Base-by-base conservation (phyloP, 2,113 vertebrate genomes). In the Mohoua ochrocephala region DNA sequence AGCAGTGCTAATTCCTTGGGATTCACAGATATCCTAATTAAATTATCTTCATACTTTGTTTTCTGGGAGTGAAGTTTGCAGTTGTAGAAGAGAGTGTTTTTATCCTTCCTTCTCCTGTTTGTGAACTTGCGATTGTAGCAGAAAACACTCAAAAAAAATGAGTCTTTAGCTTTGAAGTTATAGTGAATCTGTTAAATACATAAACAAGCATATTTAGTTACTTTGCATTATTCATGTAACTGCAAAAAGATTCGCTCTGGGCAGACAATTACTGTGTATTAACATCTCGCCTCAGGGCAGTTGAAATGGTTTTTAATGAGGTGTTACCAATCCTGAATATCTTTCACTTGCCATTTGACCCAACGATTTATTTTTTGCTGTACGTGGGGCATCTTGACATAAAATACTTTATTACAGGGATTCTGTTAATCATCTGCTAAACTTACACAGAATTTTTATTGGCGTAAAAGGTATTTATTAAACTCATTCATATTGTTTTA, bases 261-360 rank as follows among this genome's bases (percentile, higher is more conserved):
- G 85, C 92, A 93, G 97, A 95, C 91, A 92, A 97, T 97, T 96
- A 97, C 90, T 97, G 95, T 96, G 79, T 94, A 95, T 94, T 97
- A 96, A 96, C 90, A 96, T 96, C 90, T 95, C 90, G 94, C 84
- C 93, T 93, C 75, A 96, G 95, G 93, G 89, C 90, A 95, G 67
- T 56, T 88, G 91, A 97, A 97, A 97, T 97, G 63, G 83, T 91
- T 96, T 96, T 96, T 94, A 96, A 96, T 97, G 93, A 97, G 95
- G 95, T 97, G 93, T 97, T 96, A 93, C 88, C 93, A 93, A 91
- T 97, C 79, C 86, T 84, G 88, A 94, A 95, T 96, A 96, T 95
- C 92, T 96, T 96, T 93, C 87, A 91, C 95, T 95, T 96, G 84
- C 86, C 95, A 87, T 64, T 96, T 97, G 92, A 95, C 93, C 94